A percentile compares a stretch with the other conserved stretches of the same genome.
Evolutionary conservation across 2,888 invertebrate genomes (phyloP).

Genomic region (Laspeyria flexula): DNA sequence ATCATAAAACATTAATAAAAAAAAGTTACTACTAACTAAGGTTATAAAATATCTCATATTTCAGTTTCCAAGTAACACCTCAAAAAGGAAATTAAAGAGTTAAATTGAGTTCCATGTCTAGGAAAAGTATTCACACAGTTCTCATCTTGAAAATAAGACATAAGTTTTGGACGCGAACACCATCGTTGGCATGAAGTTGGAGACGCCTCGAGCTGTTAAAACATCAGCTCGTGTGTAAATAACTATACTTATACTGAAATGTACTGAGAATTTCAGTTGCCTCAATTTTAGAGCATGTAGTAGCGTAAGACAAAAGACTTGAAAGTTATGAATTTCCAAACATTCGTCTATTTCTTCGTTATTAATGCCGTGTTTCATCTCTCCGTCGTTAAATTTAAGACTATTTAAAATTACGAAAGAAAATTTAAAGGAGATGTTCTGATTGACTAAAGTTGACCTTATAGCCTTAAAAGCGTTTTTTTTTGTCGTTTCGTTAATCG

Average conservation of each 20-base stretch:
- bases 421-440: no score
- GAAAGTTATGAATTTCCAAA: slow-evolving; percentile 11
- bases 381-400: neutral
- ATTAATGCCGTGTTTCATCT: slow-evolving; percentile 1
- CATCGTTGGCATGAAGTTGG: slow-evolving; percentile 45
- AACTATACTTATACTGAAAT: slow-evolving; percentile 22
- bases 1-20: no score
- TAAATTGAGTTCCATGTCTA: neutral
- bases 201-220: slow-evolving; percentile 48
- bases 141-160: slow-evolving; percentile 28
- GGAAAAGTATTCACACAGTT: slow-evolving; percentile 14
- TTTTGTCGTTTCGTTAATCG: no score
- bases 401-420: no score
- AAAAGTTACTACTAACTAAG: no score
- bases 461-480: no score
- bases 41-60: no score
- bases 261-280: slow-evolving; percentile 6
- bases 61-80: no score
- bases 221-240: slow-evolving; percentile 47
- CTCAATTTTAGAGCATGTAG: slow-evolving; percentile 25
- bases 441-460: no score
- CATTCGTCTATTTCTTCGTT: slow-evolving; percentile 3
- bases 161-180: slow-evolving; percentile 45
- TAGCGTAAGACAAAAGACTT: slow-evolving; percentile 6
- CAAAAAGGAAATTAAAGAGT: neutral